Evolutionary conservation across 2,113 vertebrate genomes (phyloP).

Genomic region (Colistium nudipinnis): DNA sequence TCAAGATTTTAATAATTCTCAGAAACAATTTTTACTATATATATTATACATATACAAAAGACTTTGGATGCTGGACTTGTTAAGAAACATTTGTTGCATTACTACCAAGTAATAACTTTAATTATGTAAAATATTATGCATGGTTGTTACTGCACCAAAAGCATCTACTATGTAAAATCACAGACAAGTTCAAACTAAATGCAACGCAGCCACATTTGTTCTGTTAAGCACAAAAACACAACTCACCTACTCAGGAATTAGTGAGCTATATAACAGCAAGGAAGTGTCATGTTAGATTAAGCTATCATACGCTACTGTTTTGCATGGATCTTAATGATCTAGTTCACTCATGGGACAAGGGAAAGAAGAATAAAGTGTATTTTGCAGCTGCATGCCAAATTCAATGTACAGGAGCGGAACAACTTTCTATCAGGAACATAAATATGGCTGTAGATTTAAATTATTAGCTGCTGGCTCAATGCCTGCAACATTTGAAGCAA

Average conservation of each 20-base stretch:
- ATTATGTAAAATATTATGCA: no score
- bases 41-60: no score
- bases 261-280: background rate
- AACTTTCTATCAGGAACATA: background rate
- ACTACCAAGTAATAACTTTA: no score
- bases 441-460: slow-evolving; percentile 14
- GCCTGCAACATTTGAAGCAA: background rate
- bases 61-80: background rate
- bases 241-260: slow-evolving; percentile 4
- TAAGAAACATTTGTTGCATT: no score
- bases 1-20: no score
- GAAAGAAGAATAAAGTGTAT: slow-evolving; percentile 5
- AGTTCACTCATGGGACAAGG: background rate
- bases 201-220: no score
- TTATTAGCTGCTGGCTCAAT: background rate
- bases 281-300: background rate
- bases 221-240: background rate
- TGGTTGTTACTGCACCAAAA: no score
- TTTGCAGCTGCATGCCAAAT: slow-evolving; percentile 16
- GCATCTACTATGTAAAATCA: no score
- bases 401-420: slow-evolving; percentile 9
- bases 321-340: slow-evolving; percentile 38
- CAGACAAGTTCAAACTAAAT: no score
- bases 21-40: no score
- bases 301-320: slow-evolving; percentile 29